Base-by-base conservation (phyloP, 2,888 invertebrate genomes). In the Clanis bilineata region DNA sequence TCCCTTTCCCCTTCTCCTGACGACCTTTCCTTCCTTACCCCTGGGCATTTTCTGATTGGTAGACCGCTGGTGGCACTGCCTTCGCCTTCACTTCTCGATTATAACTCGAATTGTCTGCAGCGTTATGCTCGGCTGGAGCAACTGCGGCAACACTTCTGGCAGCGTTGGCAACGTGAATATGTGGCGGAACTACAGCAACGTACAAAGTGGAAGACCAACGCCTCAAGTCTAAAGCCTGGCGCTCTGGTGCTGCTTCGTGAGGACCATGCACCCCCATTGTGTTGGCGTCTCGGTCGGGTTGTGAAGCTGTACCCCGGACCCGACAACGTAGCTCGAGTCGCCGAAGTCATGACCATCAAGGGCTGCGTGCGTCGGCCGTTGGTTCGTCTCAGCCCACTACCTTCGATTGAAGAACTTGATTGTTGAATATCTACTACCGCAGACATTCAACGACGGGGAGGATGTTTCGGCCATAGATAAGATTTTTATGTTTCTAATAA, bases 271-370 rank as follows among this genome's bases (percentile, higher is more conserved):
- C 65, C 73, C 4, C 74, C 79, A 4, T 74, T 82, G 64, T 82
- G 76, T 38, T 73, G 69, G 66, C 81, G 80, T 62, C 71, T 83
- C 25, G 82, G 79, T 59, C 70, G 72, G 61, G 71, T 76, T 59
- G 77, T 82, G 59, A 79, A 77, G 41, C 83, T 85, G 12, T 56
- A 21, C 38, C 58, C 59, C 63, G 76, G 87, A 54, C 82, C 82
- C 3, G 80, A 74, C 61, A 69, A 64, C 56, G 41, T 63, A 70
- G 71, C 9, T 75, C 77, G 59, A 71, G 86, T 62, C 76, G 82
- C 55, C 68, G 85, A 56, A 77, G 80, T 65, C 66, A 79, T 60
- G 68, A 78, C 62, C 18, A 18, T 43, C 18, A 43, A 9, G 15
- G 43, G 43, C 43, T 15, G 18, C 18, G 21, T 43, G 15, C 43